Conservation (phyloP, 2,113 vertebrate genomes). For the Diadophis punctatus region DNA sequence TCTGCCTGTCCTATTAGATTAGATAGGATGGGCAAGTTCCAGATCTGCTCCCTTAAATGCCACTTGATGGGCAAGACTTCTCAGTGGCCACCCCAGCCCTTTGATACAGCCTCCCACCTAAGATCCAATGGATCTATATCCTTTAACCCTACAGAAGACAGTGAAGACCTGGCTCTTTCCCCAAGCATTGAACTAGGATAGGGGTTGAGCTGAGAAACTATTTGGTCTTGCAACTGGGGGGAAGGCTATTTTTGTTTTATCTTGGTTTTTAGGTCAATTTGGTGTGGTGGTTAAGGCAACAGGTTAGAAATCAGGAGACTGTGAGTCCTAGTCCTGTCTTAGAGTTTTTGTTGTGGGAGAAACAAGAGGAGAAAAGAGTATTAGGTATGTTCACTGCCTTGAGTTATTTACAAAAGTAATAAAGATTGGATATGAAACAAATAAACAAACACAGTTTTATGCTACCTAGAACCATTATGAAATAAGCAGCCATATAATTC, state of each 20-base stretch:
- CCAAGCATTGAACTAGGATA: neutral
- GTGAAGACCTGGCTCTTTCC: neutral
- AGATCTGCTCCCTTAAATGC: neutral
- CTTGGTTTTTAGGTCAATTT: neutral
- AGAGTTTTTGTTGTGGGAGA: too few species aligned
- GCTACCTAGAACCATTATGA: neutral
- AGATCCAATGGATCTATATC: neutral
- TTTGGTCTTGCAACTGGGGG: neutral
- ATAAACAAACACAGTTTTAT: neutral
- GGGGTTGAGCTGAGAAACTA: neutral
- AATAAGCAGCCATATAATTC: neutral
- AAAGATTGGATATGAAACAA: neutral
- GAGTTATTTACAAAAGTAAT: neutral
- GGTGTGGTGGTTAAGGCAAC: neutral
- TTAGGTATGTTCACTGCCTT: neutral
- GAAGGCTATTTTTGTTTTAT: neutral
- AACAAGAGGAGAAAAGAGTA: neutral
- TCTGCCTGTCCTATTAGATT: neutral
- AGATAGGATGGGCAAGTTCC: neutral
- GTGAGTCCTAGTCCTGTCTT: too few species aligned
- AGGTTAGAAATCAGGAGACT: neutral
- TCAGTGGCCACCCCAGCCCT: neutral
- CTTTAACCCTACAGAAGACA: neutral
- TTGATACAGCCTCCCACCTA: neutral
- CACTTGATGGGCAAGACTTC: neutral